Base-by-base conservation (phyloP, 2,888 invertebrate genomes). In the Latheticus oryzae region DNA sequence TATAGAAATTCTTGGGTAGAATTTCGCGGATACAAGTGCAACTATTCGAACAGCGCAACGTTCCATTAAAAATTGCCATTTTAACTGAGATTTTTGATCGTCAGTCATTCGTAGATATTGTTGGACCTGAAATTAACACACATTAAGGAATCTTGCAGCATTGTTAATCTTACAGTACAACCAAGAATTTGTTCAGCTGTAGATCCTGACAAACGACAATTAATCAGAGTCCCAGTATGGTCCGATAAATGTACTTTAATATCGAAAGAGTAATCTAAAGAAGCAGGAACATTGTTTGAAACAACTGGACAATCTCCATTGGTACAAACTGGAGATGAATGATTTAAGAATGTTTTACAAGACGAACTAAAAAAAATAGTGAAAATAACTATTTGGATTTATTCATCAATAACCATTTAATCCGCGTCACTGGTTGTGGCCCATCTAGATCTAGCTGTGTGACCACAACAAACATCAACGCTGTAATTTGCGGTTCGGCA, bases 371-470 rank as follows among this genome's bases (percentile, higher is more conserved):
- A 67, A 67, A 65, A 11, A 5, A 32, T 50, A 32, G 52, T 16
- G 26, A 40, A 17, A 26, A 38, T 15, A 48, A 24, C 33, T 11
- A 1, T 21, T 15, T 12, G 2, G 8, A 23, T 9, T 51, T 17
- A 35, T 28, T 26, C 9, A 8, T 3, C 35, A 13, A 23, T 23
- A 23, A 53, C 80, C 85, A 86, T 75, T 79, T 81, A 5, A 72
- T 78, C 24, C 73, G 69, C 11, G 79, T 65, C 16, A 78, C 64
- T 9, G 66, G 64, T 5, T 63, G 61, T 1, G 80, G 74, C 0
- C 87, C 86, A 61, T 90, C 90, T 42, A 91, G 78, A 74, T 91
- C 88, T n/a, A 91, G 80, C 37, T 87, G 83, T 1, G 87, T 87
- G 5, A 92, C 79, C 42, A 85, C 75, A 0, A 85, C 89, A 68